Conservation (phyloP, 1,140 invertebrate genomes). For the Mesaphorura yosii region DNA sequence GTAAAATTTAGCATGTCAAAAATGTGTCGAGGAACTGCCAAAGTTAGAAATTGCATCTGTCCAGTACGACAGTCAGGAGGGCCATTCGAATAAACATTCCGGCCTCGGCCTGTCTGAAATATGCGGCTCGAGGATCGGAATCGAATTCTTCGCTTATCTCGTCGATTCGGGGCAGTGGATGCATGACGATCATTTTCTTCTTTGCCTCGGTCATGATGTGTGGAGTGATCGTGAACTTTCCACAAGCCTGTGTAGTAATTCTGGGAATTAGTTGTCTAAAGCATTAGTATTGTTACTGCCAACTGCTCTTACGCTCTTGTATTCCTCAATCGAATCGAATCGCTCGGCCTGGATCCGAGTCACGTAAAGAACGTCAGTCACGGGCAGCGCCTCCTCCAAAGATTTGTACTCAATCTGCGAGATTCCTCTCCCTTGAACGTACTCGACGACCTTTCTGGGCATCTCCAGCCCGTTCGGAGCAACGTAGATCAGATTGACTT, state of each 20-base stretch:
- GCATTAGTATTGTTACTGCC: too few relatives aligned
- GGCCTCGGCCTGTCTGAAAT: conserved; percentile 94
- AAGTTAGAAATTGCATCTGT: conserved; percentile 37
- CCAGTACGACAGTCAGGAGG: conserved; percentile 79
- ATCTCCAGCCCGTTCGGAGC: conserved; percentile 74
- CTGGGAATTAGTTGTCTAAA: background rate
- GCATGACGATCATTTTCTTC: conserved; percentile 89
- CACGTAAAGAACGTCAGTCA: conserved; percentile 96
- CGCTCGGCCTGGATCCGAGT: conserved; percentile 93
- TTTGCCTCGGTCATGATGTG: conserved; percentile 90
- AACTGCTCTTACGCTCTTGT: conserved; percentile 69
- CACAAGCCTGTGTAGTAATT: conserved; percentile 53
- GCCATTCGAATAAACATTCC: conserved; percentile 99
- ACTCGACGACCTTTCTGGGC: conserved; percentile 73
- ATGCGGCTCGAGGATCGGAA: conserved; percentile 88
- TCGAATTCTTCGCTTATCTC: conserved; percentile 94
- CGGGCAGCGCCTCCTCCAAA: conserved; percentile 72
- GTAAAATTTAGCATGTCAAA: background rate
- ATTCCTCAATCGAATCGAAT: conserved; percentile 72
- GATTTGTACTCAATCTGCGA: conserved; percentile 52
- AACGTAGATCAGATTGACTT: conserved; percentile 80
- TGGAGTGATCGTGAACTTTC: conserved; percentile 80
- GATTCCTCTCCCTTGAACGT: conserved; percentile 63
- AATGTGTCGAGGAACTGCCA: too few relatives aligned
- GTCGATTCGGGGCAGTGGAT: conserved; percentile 85